A percentile compares a stretch with the other conserved stretches of the same genome.
phyloP scores from a whole-genome alignment of 2,113 vertebrate species.

The Rynchops niger region DNA sequence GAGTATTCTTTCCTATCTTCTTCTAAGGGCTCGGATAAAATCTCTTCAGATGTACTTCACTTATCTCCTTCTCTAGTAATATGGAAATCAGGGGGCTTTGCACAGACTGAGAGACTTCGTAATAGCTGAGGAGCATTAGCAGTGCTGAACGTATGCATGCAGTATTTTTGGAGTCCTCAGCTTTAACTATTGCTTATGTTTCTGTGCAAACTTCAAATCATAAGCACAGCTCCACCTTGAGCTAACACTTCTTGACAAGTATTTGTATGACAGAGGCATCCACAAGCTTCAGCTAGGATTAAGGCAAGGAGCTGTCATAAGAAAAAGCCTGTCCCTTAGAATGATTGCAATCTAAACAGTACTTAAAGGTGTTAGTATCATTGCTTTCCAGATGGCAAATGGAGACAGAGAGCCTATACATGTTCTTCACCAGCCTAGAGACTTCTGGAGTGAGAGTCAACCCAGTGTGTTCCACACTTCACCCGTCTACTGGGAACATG shows the following conservation, averaged over 20 bases:
- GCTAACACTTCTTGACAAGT: background rate
- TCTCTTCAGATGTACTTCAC: background rate
- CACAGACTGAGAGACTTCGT: background rate
- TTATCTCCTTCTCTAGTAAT: background rate
- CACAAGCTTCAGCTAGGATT: background rate
- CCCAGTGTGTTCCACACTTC: background rate
- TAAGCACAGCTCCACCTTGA: background rate
- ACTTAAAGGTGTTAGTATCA: background rate
- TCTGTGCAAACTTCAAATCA: background rate
- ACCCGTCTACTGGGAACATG: fast-evolving
- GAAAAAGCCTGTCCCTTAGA: background rate
- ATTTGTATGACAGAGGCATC: background rate
- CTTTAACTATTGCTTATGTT: background rate
- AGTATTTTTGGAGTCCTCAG: background rate
- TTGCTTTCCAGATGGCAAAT: background rate
- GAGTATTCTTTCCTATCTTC: background rate
- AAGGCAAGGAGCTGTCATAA: background rate
- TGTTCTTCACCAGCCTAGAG: background rate
- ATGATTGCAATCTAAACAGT: fast-evolving
- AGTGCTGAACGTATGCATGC: background rate
- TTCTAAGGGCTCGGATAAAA: background rate
- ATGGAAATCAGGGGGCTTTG: background rate
- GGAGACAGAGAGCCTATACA: background rate
- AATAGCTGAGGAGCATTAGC: background rate
- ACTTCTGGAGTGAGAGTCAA: background rate